Percentiles rank a stretch among this genome's conserved stretches.
These are phyloP conservation scores for Apamea epomidion DNA, from an alignment of 2,888 invertebrate species.

Conservation along the genomic window DNA sequence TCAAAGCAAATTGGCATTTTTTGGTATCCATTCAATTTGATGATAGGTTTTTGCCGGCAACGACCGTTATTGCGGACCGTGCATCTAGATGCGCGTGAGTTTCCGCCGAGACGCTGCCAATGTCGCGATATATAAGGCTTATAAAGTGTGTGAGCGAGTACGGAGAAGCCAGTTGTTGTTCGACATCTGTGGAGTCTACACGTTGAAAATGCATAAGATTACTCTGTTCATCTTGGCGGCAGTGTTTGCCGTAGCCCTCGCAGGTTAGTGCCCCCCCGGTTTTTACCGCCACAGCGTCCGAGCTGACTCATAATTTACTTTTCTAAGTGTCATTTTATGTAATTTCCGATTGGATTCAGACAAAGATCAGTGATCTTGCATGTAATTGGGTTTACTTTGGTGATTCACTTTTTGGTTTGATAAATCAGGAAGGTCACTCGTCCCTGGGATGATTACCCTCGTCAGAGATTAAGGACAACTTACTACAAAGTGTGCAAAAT, in stretches of 20 bases:
- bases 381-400: conserved; percentile 40
- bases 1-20: conserved; percentile 65
- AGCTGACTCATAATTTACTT: conserved; percentile 73
- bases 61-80: conserved; percentile 81
- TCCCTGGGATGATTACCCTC: conserved; percentile 1
- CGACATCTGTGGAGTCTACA: conserved; percentile 74
- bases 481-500: not conserved
- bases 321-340: conserved; percentile 70
- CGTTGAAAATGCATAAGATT: conserved; percentile 81
- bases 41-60: conserved; percentile 77
- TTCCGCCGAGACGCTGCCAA: conserved; percentile 72
- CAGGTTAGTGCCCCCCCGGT: conserved; percentile 88
- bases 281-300: conserved; percentile 77
- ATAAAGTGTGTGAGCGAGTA: conserved; percentile 77
- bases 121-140: conserved; percentile 74
- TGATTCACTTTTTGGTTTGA: conserved; percentile 36
- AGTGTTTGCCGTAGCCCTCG: conserved; percentile 81
- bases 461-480: not conserved
- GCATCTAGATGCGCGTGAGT: conserved; percentile 76
- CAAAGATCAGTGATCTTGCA: conserved; percentile 41
- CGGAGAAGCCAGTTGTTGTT: conserved; percentile 81
- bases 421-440: conserved; percentile 30
- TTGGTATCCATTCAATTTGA: conserved; percentile 71
- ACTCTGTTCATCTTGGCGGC: conserved; percentile 82
- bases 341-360: conserved; percentile 74